Evolutionary conservation across 2,888 invertebrate species (phyloP), one percentile per base, ranked within the genome.

Genomic region (Pristionchus maxplancki): DNA sequence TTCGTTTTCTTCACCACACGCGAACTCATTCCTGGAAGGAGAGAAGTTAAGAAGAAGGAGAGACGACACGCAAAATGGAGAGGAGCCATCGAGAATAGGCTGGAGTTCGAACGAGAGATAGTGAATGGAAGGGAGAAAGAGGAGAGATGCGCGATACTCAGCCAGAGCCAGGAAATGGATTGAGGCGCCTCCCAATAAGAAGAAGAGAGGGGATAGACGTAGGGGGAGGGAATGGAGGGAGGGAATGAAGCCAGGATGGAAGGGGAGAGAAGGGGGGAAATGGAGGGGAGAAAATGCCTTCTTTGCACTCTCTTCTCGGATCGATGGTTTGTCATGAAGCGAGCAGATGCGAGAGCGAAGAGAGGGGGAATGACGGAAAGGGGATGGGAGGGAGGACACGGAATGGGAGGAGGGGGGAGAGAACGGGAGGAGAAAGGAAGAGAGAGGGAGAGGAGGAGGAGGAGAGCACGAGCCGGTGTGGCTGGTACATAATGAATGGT

Each of bases 291-390:
- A 31, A 62, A 67, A 20, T 31, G n/a, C 58, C 58, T 58, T 9
- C 58, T n/a, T 58, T 4, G 58, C 58, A 58, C 58, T n/a, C 58
- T 58, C n/a, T 24, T 58, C 58, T 24, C 6, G n/a, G 58, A 24
- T 58, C 58, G 64, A 67, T 67, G 64, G 31, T 15, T 58, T 24
- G 58, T n/a, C 58, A 53, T 20, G 0, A 53, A 53, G 20, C 58
- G 4, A 31, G 64, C 28, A 67, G 64, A 67, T 28, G 64, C 15
- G 31, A 15, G 64, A 1, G 64, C 11, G 64, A 88, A 82, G 87
- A 81, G 85, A 48, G 78, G 58, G 64, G 74, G 37, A 78, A 24
- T 62, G 48, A 53, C 83, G 28, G 40, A 53, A 48, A 78, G 62
- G 50, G 78, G 28, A 34, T 8, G 15, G 11, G 58, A 58, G 34